Conservation (phyloP, 2,888 invertebrate species). For the Mesoligia furuncula region DNA sequence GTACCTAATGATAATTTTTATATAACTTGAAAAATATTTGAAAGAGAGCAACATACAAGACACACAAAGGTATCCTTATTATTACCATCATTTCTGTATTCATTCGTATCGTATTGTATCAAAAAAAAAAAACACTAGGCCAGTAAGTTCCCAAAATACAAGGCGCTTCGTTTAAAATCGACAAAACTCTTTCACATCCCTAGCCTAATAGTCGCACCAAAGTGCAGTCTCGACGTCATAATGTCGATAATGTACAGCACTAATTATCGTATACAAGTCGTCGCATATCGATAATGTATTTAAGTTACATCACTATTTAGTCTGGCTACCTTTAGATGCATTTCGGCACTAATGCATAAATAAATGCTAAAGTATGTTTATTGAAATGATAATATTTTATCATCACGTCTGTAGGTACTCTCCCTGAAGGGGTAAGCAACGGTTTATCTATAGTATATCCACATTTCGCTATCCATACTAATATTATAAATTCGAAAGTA, state of each 20-base stretch:
- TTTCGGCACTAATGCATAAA: conserved; percentile 29
- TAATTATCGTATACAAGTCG: conserved; percentile 79
- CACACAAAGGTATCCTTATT: no score
- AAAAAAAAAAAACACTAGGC: not conserved
- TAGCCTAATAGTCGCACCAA: conserved; percentile 78
- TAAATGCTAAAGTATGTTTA: conserved; percentile 23
- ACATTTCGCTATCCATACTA: no score
- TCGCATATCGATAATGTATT: conserved; percentile 73
- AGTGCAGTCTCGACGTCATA: conserved; percentile 88
- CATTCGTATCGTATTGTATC: not conserved
- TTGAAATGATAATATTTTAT: not conserved
- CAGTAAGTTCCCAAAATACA: not conserved
- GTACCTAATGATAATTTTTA: not conserved
- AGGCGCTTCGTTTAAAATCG: conserved; percentile 25
- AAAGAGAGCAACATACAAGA: not conserved
- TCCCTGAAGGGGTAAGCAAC: no score
- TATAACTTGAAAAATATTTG: no score
- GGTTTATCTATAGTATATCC: no score
- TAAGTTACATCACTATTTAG: conserved; percentile 71
- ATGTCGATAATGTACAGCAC: conserved; percentile 85
- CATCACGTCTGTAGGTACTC: no score
- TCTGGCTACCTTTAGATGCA: conserved; percentile 46
- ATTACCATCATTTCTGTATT: not conserved
- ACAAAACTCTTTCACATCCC: conserved; percentile 66
- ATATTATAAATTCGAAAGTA: no score